Evolutionary conservation across 2,888 invertebrate genomes (phyloP).

Genomic region (Macrophya alboannulata): DNA sequence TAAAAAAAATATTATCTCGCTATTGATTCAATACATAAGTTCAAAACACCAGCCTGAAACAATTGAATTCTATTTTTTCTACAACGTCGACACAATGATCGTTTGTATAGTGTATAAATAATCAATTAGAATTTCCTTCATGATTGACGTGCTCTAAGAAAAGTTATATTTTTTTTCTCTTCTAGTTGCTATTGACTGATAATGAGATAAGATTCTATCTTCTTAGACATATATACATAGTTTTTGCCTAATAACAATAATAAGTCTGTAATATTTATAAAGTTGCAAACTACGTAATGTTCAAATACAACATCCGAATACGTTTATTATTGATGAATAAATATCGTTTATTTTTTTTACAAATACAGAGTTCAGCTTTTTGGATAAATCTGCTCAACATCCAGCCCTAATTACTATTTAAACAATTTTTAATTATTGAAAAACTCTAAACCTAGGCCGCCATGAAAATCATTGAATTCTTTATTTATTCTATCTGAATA

Average conservation of each 20-base stretch:
- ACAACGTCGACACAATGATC: not conserved
- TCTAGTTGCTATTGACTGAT: constrained; percentile 1
- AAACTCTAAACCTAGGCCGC: too few species aligned
- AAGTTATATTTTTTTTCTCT: not conserved
- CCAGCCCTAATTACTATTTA: not conserved
- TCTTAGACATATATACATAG: not conserved
- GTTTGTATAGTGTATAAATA: not conserved
- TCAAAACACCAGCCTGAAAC: not conserved
- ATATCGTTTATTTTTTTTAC: constrained; percentile 7
- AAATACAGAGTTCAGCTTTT: not conserved
- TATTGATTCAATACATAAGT: not conserved
- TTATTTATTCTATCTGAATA: not conserved
- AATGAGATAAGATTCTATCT: not conserved
- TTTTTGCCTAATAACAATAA: not conserved
- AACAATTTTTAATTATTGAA: too few species aligned
- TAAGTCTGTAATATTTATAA: not conserved
- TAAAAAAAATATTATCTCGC: not conserved
- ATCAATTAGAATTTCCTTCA: not conserved
- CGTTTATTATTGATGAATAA: not conserved
- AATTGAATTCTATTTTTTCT: not conserved
- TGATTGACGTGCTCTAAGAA: constrained; percentile 28
- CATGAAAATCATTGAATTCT: too few species aligned
- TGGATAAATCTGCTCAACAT: not conserved
- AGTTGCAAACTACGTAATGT: not conserved
- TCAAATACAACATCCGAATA: not conserved